Evolutionary conservation across 2,797 vertebrate genomes (phyloP).

Genomic region (Luscinia megarhynchos): DNA sequence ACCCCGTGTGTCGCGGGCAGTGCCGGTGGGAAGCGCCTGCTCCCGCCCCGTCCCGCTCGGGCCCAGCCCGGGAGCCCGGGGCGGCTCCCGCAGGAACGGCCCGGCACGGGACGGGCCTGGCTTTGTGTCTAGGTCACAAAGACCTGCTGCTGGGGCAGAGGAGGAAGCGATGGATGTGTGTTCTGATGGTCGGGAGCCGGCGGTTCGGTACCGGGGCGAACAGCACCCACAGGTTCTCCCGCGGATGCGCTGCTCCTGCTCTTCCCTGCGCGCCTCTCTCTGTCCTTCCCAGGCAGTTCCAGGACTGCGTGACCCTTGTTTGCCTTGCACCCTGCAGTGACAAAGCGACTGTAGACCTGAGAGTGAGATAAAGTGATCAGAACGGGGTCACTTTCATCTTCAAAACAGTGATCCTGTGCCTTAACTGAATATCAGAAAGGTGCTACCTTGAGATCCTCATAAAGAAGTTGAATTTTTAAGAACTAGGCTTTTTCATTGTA

Average conservation of each 20-base stretch:
- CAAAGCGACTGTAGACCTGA: not conserved
- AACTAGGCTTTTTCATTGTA: not conserved
- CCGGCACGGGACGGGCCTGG: not conserved
- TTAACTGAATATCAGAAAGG: not conserved
- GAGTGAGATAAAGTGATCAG: not conserved
- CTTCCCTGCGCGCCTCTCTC: not conserved
- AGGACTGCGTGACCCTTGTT: not conserved
- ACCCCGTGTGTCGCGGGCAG: fast-evolving
- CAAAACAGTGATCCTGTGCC: not conserved
- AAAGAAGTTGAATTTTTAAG: not conserved
- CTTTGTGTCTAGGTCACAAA: not conserved
- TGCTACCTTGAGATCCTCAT: not conserved
- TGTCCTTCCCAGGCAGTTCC: not conserved
- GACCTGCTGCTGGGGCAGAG: not conserved
- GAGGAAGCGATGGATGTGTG: not conserved
- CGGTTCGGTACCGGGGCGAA: not conserved
- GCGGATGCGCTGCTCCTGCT: not conserved
- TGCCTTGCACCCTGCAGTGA: not conserved
- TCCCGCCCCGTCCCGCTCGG: not conserved
- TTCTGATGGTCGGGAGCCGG: not conserved
- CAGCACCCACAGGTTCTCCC: not conserved
- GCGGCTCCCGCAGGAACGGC: not conserved
- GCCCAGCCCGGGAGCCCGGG: not conserved
- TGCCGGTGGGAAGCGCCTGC: not conserved
- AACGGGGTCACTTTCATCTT: not conserved